phyloP scores from a whole-genome alignment of 2,888 invertebrate species.

The Didymodactylos carnosus region DNA sequence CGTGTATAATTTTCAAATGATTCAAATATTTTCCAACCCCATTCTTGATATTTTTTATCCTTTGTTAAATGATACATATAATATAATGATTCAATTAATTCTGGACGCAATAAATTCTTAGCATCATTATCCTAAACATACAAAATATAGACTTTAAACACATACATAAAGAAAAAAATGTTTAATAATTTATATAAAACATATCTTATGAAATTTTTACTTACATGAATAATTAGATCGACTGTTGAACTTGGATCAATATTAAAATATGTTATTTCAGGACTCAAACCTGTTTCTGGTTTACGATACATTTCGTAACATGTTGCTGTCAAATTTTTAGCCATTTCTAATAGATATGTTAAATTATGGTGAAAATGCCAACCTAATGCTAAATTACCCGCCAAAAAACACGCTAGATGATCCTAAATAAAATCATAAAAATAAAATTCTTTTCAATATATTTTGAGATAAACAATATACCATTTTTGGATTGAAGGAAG shows the following conservation, averaged over 20 bases:
- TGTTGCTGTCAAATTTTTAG: constrained; percentile 73
- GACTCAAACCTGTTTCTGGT: constrained; percentile 51
- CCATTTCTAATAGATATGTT: constrained; percentile 29
- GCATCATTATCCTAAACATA: background rate
- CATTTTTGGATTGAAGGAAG: constrained; percentile 58
- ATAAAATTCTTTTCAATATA: background rate
- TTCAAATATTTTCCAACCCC: constrained; percentile 95
- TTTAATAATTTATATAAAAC: background rate
- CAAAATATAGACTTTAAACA: background rate
- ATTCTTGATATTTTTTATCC: constrained; percentile 82
- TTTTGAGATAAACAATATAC: background rate
- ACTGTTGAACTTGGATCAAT: background rate
- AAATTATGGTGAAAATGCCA: constrained; percentile 34
- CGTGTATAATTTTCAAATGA: constrained; percentile 79
- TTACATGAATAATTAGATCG: background rate
- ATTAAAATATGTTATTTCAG: constrained; percentile 63
- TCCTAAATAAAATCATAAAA: background rate
- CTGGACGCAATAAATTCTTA: constrained; percentile 76
- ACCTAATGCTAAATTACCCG: constrained; percentile 38
- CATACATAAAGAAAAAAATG: background rate
- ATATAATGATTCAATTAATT: constrained; percentile 88
- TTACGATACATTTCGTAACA: constrained; percentile 82
- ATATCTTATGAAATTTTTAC: no score
- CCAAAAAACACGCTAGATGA: constrained; percentile 16
- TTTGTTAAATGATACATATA: constrained; percentile 87